A percentile compares a stretch with the other conserved stretches of the same genome.
These are phyloP conservation scores for Exaiptasia diaphana DNA, from an alignment of 64 coral and sea anemone species.

Conservation along the genomic window DNA sequence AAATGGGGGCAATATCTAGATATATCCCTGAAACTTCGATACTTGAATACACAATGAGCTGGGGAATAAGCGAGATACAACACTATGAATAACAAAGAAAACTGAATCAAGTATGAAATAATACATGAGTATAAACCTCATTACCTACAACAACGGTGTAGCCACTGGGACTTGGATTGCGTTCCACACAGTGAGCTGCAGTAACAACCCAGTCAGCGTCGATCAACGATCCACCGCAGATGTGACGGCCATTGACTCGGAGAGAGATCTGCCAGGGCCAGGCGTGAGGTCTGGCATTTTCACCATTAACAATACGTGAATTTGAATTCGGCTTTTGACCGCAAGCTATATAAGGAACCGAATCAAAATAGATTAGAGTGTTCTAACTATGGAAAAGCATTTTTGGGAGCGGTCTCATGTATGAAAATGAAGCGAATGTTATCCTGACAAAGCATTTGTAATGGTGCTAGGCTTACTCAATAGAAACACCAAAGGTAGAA, in stretches of 20 bases:
- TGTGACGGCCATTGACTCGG: not conserved
- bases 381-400: no score
- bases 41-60: no score
- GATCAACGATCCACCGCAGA: constrained; percentile 46
- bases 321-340: constrained; percentile 3
- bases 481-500: no score
- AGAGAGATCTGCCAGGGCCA: constrained; percentile 91
- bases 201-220: not conserved
- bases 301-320: constrained; percentile 59
- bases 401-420: not conserved
- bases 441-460: no score
- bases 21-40: no score
- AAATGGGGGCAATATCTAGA: no score
- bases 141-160: constrained; percentile 52
- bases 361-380: no score
- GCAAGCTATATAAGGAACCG: constrained; percentile 8
- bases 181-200: constrained; percentile 30
- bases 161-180: constrained; percentile 15
- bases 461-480: no score
- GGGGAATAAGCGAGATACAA: no score
- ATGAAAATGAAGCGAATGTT: not conserved
- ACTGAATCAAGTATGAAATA: no score
- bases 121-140: no score
- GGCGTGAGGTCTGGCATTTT: constrained; percentile 60
- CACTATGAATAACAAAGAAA: no score